Evolutionary conservation across 2,888 invertebrate genomes (phyloP), one percentile per base, ranked within the genome.

Genomic region (Lithophane socia): DNA sequence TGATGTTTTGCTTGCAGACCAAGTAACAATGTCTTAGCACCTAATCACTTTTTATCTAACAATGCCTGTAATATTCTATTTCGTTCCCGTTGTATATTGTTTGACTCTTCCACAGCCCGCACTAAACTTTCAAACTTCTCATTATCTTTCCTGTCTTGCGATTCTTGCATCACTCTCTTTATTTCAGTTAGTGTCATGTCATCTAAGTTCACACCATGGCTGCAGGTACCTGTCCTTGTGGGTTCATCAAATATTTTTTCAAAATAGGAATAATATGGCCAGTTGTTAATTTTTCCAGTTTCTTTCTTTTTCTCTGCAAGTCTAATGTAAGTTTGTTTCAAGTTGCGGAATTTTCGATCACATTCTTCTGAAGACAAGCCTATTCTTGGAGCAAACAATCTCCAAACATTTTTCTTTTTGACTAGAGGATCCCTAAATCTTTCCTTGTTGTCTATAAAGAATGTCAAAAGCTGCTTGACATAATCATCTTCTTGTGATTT

Each of bases 271-370:
- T 91, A 96, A 84, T 96, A 96, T 12, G 95, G 95, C 96, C 96
- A 96, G 71, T 90, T 93, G 67, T 90, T 93, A 13, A 79, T 85
- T 83, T 93, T 93, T 1, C 95, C 96, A n/a, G 92, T 93, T 24
- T 92, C 90, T 56, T 90, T 91, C 73, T 92, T 94, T 79, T 93
- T 94, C n/a, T 93, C 93, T 9, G 89, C 85, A 2, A 96, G 86
- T 73, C 96, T 91, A 4, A 95, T 88, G 73, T 94, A 96, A 2
- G 96, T 96, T 80, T 96, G 96, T 86, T 96, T 96, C 29, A 96
- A 86, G 80, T 96, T 96, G 18, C 96, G 91, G 77, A 95, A 96
- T 77, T 96, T 96, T 68, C 94, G 93, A 79, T 96, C 95, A 82
- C 96, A 96, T 76, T 95, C 95, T 77, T 95, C 96, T 8, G 94